Base-by-base conservation (phyloP, 1,140 invertebrate species). In the Penaeus japonicus region DNA sequence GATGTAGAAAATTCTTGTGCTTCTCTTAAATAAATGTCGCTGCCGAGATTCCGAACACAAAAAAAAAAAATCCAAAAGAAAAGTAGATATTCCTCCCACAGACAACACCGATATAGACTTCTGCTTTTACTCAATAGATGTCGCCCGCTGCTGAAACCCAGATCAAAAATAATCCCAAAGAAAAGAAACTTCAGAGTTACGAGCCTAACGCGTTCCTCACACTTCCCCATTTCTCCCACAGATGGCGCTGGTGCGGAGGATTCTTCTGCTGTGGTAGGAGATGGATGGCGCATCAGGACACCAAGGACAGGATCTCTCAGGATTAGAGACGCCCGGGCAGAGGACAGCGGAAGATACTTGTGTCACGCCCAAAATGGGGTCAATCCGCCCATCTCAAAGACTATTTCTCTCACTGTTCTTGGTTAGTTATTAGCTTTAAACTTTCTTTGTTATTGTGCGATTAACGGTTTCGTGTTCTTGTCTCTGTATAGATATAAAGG, bases 281-380 rank as follows among this genome's bases (percentile, higher is more conserved):
- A 89, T 59, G 90, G 90, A 24, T 87, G 84, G 84, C 82, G 88
- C 5, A 78, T 89, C 12, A 73, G 59, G 59, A 54, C 81, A 0
- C 83, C 80, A 4, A 65, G 87, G 17, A 59, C 84, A 4, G 90
- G 90, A 2, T 89, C 90, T 15, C 87, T 91, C 18, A 59, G 77
- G 27, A 85, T 91, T 47, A 32, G 87, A n/a, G 89, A 84, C 18
- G 80, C 88, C n/a, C 88, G 87, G 2, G 83, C 87, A 1, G 75
- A 89, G 30, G 93, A 94, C 89, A 92, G 92, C 89, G 93, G 94
- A 0, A 92, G 92, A 75, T 94, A 94, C 89, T 90, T 94, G 73
- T 94, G 94, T 90, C 93, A 93, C 70, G 93, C 93, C 0, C 91
- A 92, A 55, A 94, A 94, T 89, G 92, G 92, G 12, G 92, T 94